Conservation (phyloP, 2,113 vertebrate genomes). For the Coreoperca whiteheadi region DNA sequence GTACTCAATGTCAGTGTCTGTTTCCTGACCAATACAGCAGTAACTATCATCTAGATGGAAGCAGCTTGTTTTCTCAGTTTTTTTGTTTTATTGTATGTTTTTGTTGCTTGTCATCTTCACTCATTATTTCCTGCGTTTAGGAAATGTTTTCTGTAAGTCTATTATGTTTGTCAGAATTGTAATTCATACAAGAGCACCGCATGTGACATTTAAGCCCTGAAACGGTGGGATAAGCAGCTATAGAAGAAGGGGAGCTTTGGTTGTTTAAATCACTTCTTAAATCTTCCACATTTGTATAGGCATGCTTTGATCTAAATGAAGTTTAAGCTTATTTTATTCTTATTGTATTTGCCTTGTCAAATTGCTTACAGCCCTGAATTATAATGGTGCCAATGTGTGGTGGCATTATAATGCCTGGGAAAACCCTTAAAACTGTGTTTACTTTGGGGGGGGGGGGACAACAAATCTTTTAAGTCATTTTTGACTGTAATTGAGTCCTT, state of each 20-base stretch:
- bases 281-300: slow-evolving; percentile 3
- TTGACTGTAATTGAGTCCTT: background rate
- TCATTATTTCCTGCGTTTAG: background rate
- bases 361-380: background rate
- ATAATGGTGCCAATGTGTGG: background rate
- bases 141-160: background rate
- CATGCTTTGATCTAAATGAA: slow-evolving; percentile 11
- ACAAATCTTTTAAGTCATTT: background rate
- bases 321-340: slow-evolving; percentile 14
- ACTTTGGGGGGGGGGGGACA: background rate
- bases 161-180: background rate
- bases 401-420: background rate
- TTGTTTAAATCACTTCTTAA: slow-evolving; percentile 11
- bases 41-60: background rate
- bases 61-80: background rate
- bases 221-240: slow-evolving; percentile 4
- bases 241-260: background rate
- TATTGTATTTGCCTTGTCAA: slow-evolving; percentile 21
- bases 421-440: background rate
- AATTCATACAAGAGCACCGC: background rate
- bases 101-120: background rate
- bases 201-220: background rate
- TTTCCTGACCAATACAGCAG: background rate
- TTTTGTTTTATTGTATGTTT: background rate
- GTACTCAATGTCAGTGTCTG: slow-evolving; percentile 9